These are phyloP conservation scores for Phoebastria nigripes DNA, from an alignment of 2,797 vertebrate genomes.

Conservation along the genomic window DNA sequence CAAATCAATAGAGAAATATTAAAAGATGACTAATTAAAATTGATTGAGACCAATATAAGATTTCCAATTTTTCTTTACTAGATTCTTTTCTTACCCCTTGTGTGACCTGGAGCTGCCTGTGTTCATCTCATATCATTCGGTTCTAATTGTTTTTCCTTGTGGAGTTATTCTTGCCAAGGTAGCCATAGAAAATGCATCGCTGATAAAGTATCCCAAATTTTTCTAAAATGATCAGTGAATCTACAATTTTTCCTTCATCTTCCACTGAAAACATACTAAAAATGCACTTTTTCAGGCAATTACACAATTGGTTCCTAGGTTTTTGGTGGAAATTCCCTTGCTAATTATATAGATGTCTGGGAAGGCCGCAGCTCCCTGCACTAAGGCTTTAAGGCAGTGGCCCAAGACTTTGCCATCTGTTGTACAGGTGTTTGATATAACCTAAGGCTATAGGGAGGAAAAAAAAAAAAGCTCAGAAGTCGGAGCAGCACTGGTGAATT, in stretches of 20 bases:
- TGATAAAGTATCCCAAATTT: not conserved
- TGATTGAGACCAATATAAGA: not conserved
- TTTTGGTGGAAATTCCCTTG: not conserved
- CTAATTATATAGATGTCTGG: not conserved
- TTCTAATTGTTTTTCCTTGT: not conserved
- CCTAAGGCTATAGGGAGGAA: not conserved
- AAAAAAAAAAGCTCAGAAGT: not conserved
- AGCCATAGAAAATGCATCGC: not conserved
- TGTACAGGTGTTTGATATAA: not conserved
- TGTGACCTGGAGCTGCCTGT: not conserved
- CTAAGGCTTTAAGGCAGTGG: not conserved
- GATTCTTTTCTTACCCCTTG: not conserved
- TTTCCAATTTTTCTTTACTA: not conserved
- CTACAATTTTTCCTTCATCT: not conserved
- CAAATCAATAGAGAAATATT: not conserved
- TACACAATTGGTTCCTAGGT: fast-evolving
- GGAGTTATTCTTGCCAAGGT: not conserved
- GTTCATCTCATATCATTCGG: not conserved
- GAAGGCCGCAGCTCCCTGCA: not conserved
- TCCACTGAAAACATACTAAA: not conserved
- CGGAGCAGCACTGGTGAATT: not conserved
- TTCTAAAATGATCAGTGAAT: not conserved
- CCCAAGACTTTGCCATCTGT: not conserved
- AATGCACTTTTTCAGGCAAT: not conserved
- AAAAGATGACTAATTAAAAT: not conserved